A percentile compares a stretch with the other conserved stretches of the same genome.
These are phyloP conservation scores for Parthenolecanium corni DNA, from an alignment of 2,888 invertebrate genomes.

Conservation along the genomic window DNA sequence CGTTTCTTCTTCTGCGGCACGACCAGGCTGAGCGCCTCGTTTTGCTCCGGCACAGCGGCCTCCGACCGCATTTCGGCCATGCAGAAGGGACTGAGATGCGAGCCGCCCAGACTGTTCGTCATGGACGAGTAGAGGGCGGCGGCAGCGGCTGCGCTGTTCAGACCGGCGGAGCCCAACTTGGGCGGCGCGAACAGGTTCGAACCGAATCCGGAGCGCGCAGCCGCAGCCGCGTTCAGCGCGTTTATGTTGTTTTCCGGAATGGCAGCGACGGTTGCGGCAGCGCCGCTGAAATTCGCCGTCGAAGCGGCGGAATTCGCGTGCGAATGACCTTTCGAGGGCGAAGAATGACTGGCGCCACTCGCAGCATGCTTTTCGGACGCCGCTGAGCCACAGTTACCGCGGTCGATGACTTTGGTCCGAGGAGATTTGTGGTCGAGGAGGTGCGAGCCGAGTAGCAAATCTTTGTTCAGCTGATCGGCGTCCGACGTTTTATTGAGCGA, in stretches of 20 bases:
- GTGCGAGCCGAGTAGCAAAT: conserved; percentile 41
- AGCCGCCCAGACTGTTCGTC: conserved; percentile 32
- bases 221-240: conserved; percentile 50
- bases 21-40: conserved; percentile 87
- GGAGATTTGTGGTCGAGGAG: conserved; percentile 65
- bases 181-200: conserved; percentile 69
- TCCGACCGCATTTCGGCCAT: conserved; percentile 44
- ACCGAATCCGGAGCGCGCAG: conserved; percentile 46
- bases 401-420: conserved; percentile 59
- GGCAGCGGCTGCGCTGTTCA: conserved; percentile 43
- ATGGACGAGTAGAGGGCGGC: conserved; percentile 7
- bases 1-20: conserved; percentile 93
- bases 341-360: neutral
- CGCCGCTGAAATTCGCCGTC: neutral
- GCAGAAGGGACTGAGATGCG: conserved; percentile 45
- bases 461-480: conserved; percentile 74
- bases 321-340: neutral
- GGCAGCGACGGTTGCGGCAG: neutral
- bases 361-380: conserved; percentile 39
- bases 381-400: conserved; percentile 39
- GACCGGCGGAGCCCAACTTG: conserved; percentile 53
- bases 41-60: conserved; percentile 59
- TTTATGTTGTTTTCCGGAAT: conserved; percentile 45
- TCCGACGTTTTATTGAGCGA: conserved; percentile 61
- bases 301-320: neutral